Evolutionary conservation across 2,113 vertebrate genomes (phyloP), one percentile per base, ranked within the genome.

Genomic region (Planiliza haematocheilus): DNA sequence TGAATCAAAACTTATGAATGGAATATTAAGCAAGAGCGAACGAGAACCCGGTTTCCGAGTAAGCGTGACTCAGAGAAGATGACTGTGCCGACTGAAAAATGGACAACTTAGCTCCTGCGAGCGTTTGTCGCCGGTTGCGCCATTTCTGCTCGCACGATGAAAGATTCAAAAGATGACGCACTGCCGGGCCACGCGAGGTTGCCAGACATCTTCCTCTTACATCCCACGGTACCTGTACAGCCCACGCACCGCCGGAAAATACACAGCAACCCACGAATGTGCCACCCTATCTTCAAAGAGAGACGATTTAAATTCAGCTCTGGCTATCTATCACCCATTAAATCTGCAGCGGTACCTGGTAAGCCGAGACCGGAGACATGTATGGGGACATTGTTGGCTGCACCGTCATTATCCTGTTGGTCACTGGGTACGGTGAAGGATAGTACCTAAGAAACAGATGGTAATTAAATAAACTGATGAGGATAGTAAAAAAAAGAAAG

Each of bases 291-390:
- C 21, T 41, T 20, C n/a, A 49, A 37, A 73, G 14, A 48, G 36
- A 48, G 2, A 36, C 8, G 12, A 72, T 58, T 57, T 60, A n/a
- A 18, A 63, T 52, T 61, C 37, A 66, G 13, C 14, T 43, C 37
- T 41, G 39, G 30, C 11, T 43, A 62, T 62, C 12, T 39, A n/a
- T 20, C 0, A 0, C 7, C 24, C 20, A 16, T 65, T 39, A 72
- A 59, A 60, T 21, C 6, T 71, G 52, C 59, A 36, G 52, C 59
- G 20, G 30, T 93, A 98, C 97, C 96, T 97, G 97, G 94, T 98
- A 98, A 81, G 97, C 95, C 84, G 97, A 96, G 90, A 98, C 94
- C 0, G 97, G 96, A 91, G 97, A 97, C 81, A 98, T 97, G 82
- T 97, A 98, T 42, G 97, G 96, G 20, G 96, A 94, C 91, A 98